Evolutionary conservation across 2,888 invertebrate genomes (phyloP), one percentile per base, ranked within the genome.

Genomic region (Drosophila bunnanda): DNA sequence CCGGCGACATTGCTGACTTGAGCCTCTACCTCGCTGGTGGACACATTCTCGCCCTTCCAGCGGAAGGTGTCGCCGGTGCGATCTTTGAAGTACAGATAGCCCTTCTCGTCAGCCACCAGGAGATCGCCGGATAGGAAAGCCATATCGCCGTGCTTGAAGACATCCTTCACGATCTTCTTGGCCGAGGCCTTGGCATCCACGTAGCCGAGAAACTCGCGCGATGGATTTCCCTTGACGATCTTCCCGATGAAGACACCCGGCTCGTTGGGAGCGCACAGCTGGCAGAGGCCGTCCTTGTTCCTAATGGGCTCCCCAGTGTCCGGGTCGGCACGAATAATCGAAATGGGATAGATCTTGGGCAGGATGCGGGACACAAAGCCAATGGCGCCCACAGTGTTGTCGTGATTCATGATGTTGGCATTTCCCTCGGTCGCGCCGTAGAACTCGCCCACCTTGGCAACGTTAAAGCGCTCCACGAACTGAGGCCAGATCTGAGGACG

Each of bases 41-140:
- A 98, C 10, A 99, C 99, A 92, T 99, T 99, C 93, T 99, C 99
- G 15, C 99, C 99, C 91, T 98, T 97, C 98, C 98, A 98, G 55
- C 98, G 94, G 93, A 97, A 99, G 15, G 99, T 99, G 92, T 99
- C 99, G 0, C 99, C 99, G 0, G 98, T 98, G 81, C 99, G 94
- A 92, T 99, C 99, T 91, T 96, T 96, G 94, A 99, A 99, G 93
- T 95, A 99, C 78, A 99, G 94, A 93, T 98, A 97, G 4, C 99
- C 99, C 13, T 96, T 94, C 88, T 98, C 96, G 90, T 99, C 99
- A 80, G 98, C 96, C 48, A 96, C 95, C 59, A 99, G 92, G 75
- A 99, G 95, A 91, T 99, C 99, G 94, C 96, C 98, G 15, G 98
- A 98, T 57, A 98, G 93, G 91, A 99, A 99, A 13, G 97, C 98